phyloP scores from a whole-genome alignment of 2,113 vertebrate species.

The Pelvicachromis taeniatus region DNA sequence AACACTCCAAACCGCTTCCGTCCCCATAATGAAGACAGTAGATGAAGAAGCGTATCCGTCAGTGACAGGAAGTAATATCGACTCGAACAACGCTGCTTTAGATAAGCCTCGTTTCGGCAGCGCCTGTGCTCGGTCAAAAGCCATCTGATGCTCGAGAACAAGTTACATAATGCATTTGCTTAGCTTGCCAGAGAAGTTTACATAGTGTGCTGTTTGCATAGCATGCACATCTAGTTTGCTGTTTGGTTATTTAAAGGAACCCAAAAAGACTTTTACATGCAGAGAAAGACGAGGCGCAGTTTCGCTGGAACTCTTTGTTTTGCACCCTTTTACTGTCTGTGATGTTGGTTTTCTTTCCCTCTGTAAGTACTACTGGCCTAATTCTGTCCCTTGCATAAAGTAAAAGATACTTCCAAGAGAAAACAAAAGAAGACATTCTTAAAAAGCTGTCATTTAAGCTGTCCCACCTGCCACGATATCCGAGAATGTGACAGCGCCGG shows the following conservation, averaged over 20 bases:
- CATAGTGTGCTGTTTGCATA: constrained; percentile 56
- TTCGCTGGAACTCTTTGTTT: not conserved
- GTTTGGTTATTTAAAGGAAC: constrained; percentile 37
- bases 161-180: constrained; percentile 60
- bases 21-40: not conserved
- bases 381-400: constrained; percentile 44
- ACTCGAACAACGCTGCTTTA: not conserved
- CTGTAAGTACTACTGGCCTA: constrained; percentile 18
- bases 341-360: not conserved
- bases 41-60: not conserved
- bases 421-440: not conserved
- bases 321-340: not conserved
- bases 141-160: not conserved
- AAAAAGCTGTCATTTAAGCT: constrained; percentile 20
- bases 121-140: not conserved
- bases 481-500: constrained; percentile 6
- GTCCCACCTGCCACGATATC: not conserved
- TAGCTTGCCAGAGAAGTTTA: constrained; percentile 35
- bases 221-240: constrained; percentile 41
- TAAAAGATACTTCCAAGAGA: not conserved
- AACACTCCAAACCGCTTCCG: not conserved
- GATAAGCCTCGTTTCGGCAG: not conserved
- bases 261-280: not conserved
- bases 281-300: not conserved
- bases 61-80: not conserved